These are phyloP conservation scores for Heliocidaris erythrogramma DNA, from an alignment of 35 echinoderm and acorn worm genomes.

Conservation along the genomic window DNA sequence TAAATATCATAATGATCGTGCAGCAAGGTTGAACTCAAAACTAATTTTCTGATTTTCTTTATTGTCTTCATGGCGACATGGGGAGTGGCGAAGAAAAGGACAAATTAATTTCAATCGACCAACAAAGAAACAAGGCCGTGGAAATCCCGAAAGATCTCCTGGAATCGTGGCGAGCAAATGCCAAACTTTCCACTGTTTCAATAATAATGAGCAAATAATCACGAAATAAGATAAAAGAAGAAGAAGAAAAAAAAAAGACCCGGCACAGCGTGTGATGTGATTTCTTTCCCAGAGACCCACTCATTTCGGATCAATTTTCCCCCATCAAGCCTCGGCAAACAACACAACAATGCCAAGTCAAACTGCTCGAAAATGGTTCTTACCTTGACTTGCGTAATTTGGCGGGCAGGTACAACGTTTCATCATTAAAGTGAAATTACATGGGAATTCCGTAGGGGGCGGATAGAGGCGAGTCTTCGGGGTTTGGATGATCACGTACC, in stretches of 20 bases:
- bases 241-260: background rate
- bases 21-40: too few relatives aligned
- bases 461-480: background rate
- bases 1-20: too few relatives aligned
- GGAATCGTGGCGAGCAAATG: background rate
- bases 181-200: constrained; percentile 2
- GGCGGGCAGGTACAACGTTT: background rate
- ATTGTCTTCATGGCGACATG: background rate
- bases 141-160: background rate
- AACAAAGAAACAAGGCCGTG: constrained; percentile 9
- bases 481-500: background rate
- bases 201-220: constrained; percentile 19
- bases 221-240: background rate
- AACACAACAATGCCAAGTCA: background rate
- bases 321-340: background rate
- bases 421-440: background rate
- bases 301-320: constrained; percentile 12
- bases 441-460: background rate
- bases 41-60: background rate
- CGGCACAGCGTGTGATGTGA: background rate
- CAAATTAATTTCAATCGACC: background rate
- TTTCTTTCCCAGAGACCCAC: background rate
- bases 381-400: constrained; percentile 3
- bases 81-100: background rate
- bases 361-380: background rate